A percentile compares a stretch with the other conserved stretches of the same genome.
Evolutionary conservation across 2,113 vertebrate species (phyloP).

Genomic region (Murina feae): DNA sequence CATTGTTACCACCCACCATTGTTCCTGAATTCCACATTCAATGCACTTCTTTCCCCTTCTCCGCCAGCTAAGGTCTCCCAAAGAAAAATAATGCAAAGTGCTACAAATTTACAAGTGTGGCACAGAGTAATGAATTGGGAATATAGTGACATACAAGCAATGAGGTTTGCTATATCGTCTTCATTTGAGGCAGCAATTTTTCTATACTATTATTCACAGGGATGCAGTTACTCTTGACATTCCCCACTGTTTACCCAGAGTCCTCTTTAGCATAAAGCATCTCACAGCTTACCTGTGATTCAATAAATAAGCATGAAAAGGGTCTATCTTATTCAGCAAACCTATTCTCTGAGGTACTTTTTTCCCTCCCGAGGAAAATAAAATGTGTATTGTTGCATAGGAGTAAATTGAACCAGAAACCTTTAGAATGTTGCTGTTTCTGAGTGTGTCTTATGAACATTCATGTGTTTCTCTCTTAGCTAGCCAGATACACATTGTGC

Average conservation of each 20-base stretch:
- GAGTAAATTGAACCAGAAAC: slow-evolving; percentile 44
- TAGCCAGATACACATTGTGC: slow-evolving; percentile 28
- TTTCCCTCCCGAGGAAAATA: slow-evolving; percentile 44
- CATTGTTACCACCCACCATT: background rate
- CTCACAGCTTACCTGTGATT: slow-evolving; percentile 43
- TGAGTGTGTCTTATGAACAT: slow-evolving; percentile 55
- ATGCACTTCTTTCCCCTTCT: background rate
- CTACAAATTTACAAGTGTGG: slow-evolving; percentile 27
- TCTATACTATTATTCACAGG: slow-evolving; percentile 59
- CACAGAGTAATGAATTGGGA: background rate
- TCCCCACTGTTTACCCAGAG: slow-evolving; percentile 43
- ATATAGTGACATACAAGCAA: slow-evolving; percentile 4
- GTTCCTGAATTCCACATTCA: background rate
- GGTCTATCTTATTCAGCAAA: slow-evolving; percentile 61
- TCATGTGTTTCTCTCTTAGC: slow-evolving; percentile 54
- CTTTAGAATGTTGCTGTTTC: slow-evolving; percentile 45
- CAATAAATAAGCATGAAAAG: slow-evolving; percentile 62
- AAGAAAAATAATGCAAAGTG: slow-evolving; percentile 33
- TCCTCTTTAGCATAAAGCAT: slow-evolving; percentile 62
- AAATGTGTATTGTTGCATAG: slow-evolving; percentile 31
- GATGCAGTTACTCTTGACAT: slow-evolving; percentile 51
- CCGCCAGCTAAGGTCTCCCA: background rate
- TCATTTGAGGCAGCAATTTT: slow-evolving; percentile 42
- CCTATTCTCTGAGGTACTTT: slow-evolving; percentile 53
- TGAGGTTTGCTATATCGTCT: slow-evolving; percentile 11